Percentiles rank a stretch among this genome's conserved stretches.
These are phyloP conservation scores for Ailuropoda melanoleuca DNA, from an alignment of 2,113 vertebrate species.

Conservation along the genomic window DNA sequence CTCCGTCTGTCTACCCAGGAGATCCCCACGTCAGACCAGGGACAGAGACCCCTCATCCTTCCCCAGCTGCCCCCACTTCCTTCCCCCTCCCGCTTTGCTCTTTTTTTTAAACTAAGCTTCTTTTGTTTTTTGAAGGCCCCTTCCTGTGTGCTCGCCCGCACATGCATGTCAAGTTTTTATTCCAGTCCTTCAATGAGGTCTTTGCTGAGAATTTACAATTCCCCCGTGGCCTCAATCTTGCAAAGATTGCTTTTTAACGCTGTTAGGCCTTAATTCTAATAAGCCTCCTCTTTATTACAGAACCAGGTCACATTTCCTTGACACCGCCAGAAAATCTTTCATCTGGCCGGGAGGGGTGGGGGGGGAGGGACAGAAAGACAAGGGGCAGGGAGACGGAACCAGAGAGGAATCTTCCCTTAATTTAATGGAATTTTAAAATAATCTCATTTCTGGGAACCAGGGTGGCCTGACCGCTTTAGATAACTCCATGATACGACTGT, in stretches of 20 bases:
- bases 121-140: conserved; percentile 34
- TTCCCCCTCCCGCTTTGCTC: conserved; percentile 43
- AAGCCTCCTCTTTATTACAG: conserved; percentile 82
- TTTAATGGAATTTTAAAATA: not conserved
- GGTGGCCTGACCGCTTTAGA: not conserved
- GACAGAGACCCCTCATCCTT: not conserved
- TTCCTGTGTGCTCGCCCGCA: not conserved
- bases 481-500: not conserved
- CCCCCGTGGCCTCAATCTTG: conserved; percentile 83
- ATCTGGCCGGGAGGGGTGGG: not conserved
- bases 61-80: not conserved
- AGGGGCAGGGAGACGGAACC: not conserved
- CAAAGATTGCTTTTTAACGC: conserved; percentile 83
- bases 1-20: not conserved
- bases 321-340: conserved; percentile 74
- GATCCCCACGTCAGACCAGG: rapidly evolving
- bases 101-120: conserved; percentile 45
- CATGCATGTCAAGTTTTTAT: conserved; percentile 63
- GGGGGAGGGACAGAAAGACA: not conserved
- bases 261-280: conserved; percentile 85
- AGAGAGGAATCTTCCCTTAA: not conserved
- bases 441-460: not conserved
- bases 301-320: conserved; percentile 84
- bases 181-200: conserved; percentile 81
- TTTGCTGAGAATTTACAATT: conserved; percentile 85